phyloP scores from a whole-genome alignment of 2,888 invertebrate genomes.

The Yponomeuta malinellus region DNA sequence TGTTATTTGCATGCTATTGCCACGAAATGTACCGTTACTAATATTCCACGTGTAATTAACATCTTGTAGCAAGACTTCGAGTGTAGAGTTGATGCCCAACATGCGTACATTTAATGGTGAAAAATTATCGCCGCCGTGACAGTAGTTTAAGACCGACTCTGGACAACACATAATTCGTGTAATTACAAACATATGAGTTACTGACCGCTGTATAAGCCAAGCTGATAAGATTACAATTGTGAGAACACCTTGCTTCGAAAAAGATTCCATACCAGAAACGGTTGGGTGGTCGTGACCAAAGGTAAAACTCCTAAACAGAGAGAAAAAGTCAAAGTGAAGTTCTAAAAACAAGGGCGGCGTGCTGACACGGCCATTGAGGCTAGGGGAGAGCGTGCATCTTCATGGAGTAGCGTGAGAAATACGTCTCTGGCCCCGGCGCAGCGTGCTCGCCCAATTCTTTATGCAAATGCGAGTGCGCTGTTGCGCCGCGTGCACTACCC shows the following conservation, averaged over 20 bases:
- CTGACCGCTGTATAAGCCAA: background rate
- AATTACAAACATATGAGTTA: slow-evolving; percentile 45
- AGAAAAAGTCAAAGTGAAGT: slow-evolving; percentile 20
- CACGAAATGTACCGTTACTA: slow-evolving; percentile 49
- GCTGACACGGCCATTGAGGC: slow-evolving; percentile 38
- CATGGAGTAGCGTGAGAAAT: slow-evolving; percentile 63
- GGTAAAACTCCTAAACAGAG: slow-evolving; percentile 18
- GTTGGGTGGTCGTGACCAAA: slow-evolving; percentile 11
- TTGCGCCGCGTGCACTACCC: slow-evolving; percentile 43
- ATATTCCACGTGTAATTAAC: slow-evolving; percentile 42
- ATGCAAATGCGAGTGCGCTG: slow-evolving; percentile 62
- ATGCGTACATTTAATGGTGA: slow-evolving; percentile 53
- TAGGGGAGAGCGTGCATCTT: slow-evolving; percentile 34
- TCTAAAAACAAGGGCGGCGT: slow-evolving; percentile 23
- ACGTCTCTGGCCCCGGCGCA: slow-evolving; percentile 48
- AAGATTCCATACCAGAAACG: background rate
- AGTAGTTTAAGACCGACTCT: slow-evolving; percentile 40
- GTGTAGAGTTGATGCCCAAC: slow-evolving; percentile 23
- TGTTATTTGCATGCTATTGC: slow-evolving; percentile 26
- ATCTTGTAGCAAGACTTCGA: slow-evolving; percentile 15
- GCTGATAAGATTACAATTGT: slow-evolving; percentile 23
- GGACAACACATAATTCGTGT: slow-evolving; percentile 34
- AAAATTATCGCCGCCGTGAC: slow-evolving; percentile 46
- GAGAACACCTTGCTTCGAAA: background rate
- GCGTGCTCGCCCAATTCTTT: slow-evolving; percentile 71